Percentiles rank a stretch among this genome's conserved stretches.
phyloP scores from a whole-genome alignment of 2,113 vertebrate genomes.

The Anolis carolinensis region DNA sequence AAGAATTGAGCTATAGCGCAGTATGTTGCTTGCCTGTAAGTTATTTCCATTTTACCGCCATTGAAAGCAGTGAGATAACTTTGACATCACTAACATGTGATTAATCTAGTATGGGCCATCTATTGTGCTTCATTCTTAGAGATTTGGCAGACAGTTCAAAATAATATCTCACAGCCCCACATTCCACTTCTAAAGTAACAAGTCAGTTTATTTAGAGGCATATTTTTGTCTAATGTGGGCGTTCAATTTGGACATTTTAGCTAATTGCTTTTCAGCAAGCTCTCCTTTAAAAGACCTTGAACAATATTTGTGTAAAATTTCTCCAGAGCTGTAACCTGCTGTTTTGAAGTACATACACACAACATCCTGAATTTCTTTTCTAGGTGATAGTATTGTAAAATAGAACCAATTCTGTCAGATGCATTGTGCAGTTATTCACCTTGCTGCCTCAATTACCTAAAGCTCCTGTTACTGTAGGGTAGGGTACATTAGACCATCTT shows the following conservation, averaged over 20 bases:
- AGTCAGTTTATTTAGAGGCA: neutral
- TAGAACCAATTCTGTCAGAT: neutral
- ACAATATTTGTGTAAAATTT: neutral
- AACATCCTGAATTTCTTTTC: constrained; percentile 2
- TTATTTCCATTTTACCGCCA: neutral
- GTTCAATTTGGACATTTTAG: neutral
- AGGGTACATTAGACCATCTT: constrained; percentile 1
- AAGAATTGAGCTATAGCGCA: neutral
- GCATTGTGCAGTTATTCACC: neutral
- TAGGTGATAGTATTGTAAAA: neutral
- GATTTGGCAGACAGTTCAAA: neutral
- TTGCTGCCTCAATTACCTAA: constrained; percentile 11
- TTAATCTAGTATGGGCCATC: neutral
- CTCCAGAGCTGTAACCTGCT: neutral
- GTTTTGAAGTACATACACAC: neutral
- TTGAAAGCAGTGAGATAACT: neutral
- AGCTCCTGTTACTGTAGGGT: neutral
- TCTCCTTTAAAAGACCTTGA: neutral
- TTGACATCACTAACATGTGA: neutral
- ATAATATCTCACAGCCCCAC: neutral
- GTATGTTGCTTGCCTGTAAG: neutral
- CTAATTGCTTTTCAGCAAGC: neutral
- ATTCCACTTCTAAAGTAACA: neutral
- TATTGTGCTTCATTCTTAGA: neutral
- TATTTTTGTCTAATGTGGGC: neutral